Conservation (phyloP, 2,797 vertebrate species). For the Falco columbarius region DNA sequence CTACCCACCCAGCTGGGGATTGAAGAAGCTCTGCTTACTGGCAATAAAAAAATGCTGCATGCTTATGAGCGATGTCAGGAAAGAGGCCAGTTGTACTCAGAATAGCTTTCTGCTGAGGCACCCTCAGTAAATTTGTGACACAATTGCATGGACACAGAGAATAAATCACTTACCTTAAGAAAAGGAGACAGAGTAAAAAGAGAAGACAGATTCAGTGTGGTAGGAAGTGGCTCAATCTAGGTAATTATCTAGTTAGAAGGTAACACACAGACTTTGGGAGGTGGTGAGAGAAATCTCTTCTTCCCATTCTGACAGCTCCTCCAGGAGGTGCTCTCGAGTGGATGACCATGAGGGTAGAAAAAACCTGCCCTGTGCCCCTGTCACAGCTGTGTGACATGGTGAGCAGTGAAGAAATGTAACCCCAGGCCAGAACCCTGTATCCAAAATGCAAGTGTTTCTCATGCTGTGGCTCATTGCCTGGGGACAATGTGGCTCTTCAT, state of each 20-base stretch:
- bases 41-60: background rate
- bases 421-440: background rate
- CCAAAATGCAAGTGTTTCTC: background rate
- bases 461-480: background rate
- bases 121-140: background rate
- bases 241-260: background rate
- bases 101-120: background rate
- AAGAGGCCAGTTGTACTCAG: background rate
- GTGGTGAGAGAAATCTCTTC: background rate
- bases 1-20: background rate
- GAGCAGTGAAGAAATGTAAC: background rate
- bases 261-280: background rate
- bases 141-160: background rate
- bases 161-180: background rate
- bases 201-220: background rate
- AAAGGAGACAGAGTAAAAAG: background rate
- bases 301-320: background rate
- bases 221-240: background rate
- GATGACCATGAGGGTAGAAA: background rate
- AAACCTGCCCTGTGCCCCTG: background rate
- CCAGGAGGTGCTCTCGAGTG: background rate
- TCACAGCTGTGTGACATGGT: fast-evolving
- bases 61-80: no score
- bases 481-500: background rate
- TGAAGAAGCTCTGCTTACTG: background rate